A percentile compares a stretch with the other conserved stretches of the same genome.
phyloP scores from a whole-genome alignment of 2,888 invertebrate species.

The Azorinus chamasolen region DNA sequence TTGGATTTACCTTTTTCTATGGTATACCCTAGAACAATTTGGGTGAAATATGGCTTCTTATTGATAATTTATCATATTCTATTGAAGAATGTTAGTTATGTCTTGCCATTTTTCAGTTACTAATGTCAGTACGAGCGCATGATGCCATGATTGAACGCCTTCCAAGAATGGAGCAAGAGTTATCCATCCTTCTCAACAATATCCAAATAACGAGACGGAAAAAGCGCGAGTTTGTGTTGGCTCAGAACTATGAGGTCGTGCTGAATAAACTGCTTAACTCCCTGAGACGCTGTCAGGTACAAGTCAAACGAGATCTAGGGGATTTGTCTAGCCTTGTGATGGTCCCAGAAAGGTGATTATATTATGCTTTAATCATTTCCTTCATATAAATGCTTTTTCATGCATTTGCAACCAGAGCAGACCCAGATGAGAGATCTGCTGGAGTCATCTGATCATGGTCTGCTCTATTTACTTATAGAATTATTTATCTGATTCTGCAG shows the following conservation, averaged over 20 bases:
- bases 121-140: constrained; percentile 74
- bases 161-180: constrained; percentile 83
- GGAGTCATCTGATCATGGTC: too few relatives aligned
- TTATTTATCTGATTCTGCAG: too few relatives aligned
- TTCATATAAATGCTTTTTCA: too few relatives aligned
- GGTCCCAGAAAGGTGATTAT: constrained; percentile 93
- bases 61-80: too few relatives aligned
- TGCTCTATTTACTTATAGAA: too few relatives aligned
- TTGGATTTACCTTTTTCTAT: too few relatives aligned
- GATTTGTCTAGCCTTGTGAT: constrained; percentile 92
- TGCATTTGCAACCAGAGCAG: too few relatives aligned
- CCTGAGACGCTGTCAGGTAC: constrained; percentile 91
- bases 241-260: constrained; percentile 94
- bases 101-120: constrained; percentile 65
- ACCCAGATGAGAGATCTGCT: too few relatives aligned
- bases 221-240: constrained; percentile 95
- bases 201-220: constrained; percentile 93
- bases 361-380: not conserved
- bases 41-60: too few relatives aligned
- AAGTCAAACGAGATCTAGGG: constrained; percentile 88
- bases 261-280: constrained; percentile 94
- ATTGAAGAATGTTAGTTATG: too few relatives aligned
- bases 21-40: too few relatives aligned
- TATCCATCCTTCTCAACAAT: constrained; percentile 93
- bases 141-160: constrained; percentile 76